Percentiles rank a stretch among this genome's conserved stretches.
These are phyloP conservation scores for Aricia artaxerxes DNA, from an alignment of 2,888 invertebrate species.

Conservation along the genomic window DNA sequence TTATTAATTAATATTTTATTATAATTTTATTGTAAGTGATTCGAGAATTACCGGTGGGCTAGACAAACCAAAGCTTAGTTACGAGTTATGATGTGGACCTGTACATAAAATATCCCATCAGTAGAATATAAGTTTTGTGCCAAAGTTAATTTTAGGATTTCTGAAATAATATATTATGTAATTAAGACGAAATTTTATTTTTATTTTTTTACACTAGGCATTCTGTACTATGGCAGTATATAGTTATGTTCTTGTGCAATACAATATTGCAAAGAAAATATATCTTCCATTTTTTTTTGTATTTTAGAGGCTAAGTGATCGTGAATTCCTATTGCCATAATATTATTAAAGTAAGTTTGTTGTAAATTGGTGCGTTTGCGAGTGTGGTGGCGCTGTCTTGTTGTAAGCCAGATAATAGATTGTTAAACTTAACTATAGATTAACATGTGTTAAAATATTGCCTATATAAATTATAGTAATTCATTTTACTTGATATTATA, in stretches of 20 bases:
- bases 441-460: slow-evolving; percentile 81
- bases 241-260: slow-evolving; percentile 62
- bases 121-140: slow-evolving; percentile 61
- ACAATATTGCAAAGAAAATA: slow-evolving; percentile 63
- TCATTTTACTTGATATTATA: slow-evolving; percentile 80
- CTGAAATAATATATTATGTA: slow-evolving; percentile 47
- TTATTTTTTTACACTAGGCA: slow-evolving; percentile 65
- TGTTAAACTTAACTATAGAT: slow-evolving; percentile 80
- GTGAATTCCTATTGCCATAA: slow-evolving; percentile 79
- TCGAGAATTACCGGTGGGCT: slow-evolving; percentile 72
- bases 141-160: slow-evolving; percentile 68
- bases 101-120: slow-evolving; percentile 70
- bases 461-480: slow-evolving; percentile 80
- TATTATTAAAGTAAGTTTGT: slow-evolving; percentile 55
- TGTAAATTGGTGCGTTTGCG: slow-evolving; percentile 47
- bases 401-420: slow-evolving; percentile 71
- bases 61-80: slow-evolving; percentile 78
- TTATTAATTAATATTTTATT: slow-evolving; percentile 64
- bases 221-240: slow-evolving; percentile 64
- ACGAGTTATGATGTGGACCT: slow-evolving; percentile 60
- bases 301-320: slow-evolving; percentile 58
- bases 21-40: slow-evolving; percentile 55
- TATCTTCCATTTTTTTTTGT: slow-evolving; percentile 50
- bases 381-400: slow-evolving; percentile 53
- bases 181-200: slow-evolving; percentile 50